These are phyloP conservation scores for Lepidurus arcticus DNA, from an alignment of 1,140 invertebrate species.

Conservation along the genomic window DNA sequence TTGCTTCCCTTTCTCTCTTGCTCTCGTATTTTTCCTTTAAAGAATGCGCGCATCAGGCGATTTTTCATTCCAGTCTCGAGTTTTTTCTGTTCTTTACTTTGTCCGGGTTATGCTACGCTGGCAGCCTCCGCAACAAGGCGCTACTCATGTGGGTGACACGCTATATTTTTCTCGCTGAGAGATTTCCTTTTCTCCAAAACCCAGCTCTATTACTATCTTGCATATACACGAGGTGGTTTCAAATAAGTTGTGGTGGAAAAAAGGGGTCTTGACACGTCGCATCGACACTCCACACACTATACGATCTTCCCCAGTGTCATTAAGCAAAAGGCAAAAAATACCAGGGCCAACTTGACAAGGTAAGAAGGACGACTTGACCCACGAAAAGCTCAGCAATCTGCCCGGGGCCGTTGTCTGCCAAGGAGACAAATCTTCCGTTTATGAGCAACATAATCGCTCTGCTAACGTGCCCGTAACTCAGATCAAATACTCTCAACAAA, in stretches of 20 bases:
- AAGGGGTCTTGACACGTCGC: not conserved
- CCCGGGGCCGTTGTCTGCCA: not conserved
- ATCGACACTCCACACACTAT: constrained; percentile 2
- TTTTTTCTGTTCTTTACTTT: not conserved
- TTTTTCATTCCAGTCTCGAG: not conserved
- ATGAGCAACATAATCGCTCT: constrained; percentile 13
- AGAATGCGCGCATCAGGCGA: not conserved
- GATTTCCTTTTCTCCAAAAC: not conserved
- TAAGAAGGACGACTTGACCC: constrained; percentile 9
- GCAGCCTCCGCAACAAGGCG: not conserved
- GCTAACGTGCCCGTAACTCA: constrained; percentile 7
- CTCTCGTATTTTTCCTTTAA: not conserved
- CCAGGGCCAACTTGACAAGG: constrained; percentile 4
- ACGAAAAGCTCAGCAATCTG: constrained; percentile 17
- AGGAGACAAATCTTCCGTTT: constrained; percentile 3
- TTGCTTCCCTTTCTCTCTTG: not conserved
- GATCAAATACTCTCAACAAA: constrained; percentile 7
- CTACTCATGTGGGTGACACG: constrained; percentile 13
- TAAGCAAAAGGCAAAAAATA: not conserved
- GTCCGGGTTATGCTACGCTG: not conserved
- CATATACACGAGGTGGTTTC: not conserved
- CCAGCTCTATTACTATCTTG: not conserved
- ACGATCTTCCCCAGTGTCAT: not conserved
- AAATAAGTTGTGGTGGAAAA: constrained; percentile 7
- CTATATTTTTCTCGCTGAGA: not conserved